phyloP scores from a whole-genome alignment of 2,113 vertebrate genomes.

The Clupea harengus region DNA sequence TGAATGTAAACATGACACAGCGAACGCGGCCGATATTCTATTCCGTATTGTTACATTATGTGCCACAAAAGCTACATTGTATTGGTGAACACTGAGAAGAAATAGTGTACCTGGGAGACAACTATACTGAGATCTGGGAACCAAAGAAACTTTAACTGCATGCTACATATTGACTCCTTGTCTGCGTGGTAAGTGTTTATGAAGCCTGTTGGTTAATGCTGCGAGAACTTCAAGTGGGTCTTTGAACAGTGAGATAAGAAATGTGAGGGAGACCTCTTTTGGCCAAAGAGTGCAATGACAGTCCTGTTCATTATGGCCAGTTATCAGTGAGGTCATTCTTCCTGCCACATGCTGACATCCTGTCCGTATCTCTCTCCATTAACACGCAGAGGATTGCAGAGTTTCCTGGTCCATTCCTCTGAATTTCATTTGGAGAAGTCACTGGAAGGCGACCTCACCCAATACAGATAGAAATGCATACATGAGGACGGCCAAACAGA shows the following conservation, averaged over 20 bases:
- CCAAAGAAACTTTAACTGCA: no score
- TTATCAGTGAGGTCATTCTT: constrained; percentile 12
- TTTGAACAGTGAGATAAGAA: background rate
- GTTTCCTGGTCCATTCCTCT: background rate
- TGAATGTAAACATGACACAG: no score
- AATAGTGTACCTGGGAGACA: no score
- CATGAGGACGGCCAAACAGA: background rate
- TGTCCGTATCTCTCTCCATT: background rate
- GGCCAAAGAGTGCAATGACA: background rate
- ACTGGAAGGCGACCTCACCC: background rate
- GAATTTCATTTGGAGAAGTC: background rate
- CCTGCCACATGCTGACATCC: background rate
- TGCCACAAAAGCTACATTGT: no score
- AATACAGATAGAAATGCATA: background rate
- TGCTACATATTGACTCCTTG: background rate
- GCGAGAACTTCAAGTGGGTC: background rate
- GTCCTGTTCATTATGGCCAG: background rate
- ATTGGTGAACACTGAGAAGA: no score
- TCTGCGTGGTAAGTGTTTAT: background rate
- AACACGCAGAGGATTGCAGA: background rate
- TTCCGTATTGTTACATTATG: no score
- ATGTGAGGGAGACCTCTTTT: background rate
- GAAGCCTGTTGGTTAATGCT: background rate
- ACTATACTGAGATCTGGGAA: no score
- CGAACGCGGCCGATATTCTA: no score